Evolutionary conservation across 1,140 invertebrate genomes (phyloP), one percentile per base, ranked within the genome.

Genomic region (Macrosteles quadrilineatus): DNA sequence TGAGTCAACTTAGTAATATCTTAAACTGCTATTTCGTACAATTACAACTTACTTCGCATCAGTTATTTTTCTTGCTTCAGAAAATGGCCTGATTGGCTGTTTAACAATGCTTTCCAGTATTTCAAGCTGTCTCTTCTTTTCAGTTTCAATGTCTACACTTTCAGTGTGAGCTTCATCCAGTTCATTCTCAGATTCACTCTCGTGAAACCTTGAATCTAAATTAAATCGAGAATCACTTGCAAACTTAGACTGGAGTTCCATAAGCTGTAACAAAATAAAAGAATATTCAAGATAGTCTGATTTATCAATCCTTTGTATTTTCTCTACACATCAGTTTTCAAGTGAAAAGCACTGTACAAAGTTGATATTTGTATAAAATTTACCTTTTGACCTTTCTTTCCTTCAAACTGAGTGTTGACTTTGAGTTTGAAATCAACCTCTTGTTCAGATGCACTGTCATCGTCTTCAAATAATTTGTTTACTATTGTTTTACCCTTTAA

Each of bases 41-140:
- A n/a, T n/a, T n/a, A n/a, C n/a, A n/a, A n/a, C n/a, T n/a, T 50
- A 50, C 47, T n/a, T 50, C n/a, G 6, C 6, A 50, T n/a, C n/a
- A 19, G n/a, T 19, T 6, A 6, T n/a, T n/a, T 59, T 59, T 23
- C 27, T 59, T 27, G 23, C 9, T 59, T 59, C 55, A 11, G 55
- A 59, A 27, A 59, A 25, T 4, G 55, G 55, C 23, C 25, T 59
- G 12, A 59, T 59, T 59, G 12, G 23, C n/a, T 59, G 55, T 27
- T 59, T 25, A 2, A 59, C 55, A 59, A 59, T 59, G n/a, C 55
- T 59, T 30, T 59, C 55, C 55, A 59, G n/a, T 11, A 59, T 59
- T 59, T 14, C 55, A 14, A 59, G n/a, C 25, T 59, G 55, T 30
- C 23, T 59, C 27, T 25, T 59, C n/a, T 59, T 59, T 59, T 59